Conservation (phyloP, 2,888 invertebrate genomes). For the Zele albiditarsus region DNA sequence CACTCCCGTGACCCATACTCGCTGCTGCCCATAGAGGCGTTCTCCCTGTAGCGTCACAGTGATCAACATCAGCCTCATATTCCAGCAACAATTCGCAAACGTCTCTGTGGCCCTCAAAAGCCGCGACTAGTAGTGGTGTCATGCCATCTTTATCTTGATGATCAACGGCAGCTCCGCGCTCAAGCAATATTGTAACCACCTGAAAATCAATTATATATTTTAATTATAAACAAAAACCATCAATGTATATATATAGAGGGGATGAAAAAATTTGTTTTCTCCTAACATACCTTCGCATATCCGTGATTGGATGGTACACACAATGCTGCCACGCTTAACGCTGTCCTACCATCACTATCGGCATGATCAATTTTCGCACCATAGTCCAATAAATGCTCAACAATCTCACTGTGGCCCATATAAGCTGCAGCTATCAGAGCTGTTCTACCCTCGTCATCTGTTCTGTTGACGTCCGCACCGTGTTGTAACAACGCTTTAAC, state of each 20-base stretch:
- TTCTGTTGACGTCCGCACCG: slow-evolving; percentile 85
- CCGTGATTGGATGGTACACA: slow-evolving; percentile 87
- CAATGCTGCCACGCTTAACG: slow-evolving; percentile 89
- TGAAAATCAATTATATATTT: slow-evolving; percentile 57
- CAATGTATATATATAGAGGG: not conserved
- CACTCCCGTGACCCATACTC: slow-evolving; percentile 91
- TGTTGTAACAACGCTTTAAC: slow-evolving; percentile 83
- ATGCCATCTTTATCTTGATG: slow-evolving; percentile 90
- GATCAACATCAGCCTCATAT: slow-evolving; percentile 94
- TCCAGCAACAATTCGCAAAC: slow-evolving; percentile 93
- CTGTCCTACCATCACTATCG: slow-evolving; percentile 91
- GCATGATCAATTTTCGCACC: slow-evolving; percentile 90
- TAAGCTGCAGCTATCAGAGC: slow-evolving; percentile 96
- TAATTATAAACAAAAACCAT: slow-evolving; percentile 57
- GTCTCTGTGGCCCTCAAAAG: slow-evolving; percentile 93
- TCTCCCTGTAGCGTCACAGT: slow-evolving; percentile 86
- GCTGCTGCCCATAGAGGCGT: slow-evolving; percentile 95
- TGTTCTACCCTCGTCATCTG: slow-evolving; percentile 93
- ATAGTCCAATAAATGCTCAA: slow-evolving; percentile 85
- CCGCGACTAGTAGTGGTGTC: slow-evolving; percentile 90
- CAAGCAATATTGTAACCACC: slow-evolving; percentile 83
- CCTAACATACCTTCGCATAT: slow-evolving; percentile 75
- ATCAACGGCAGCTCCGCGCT: slow-evolving; percentile 87
- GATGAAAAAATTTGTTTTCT: not conserved
- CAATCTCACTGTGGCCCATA: slow-evolving; percentile 96